Evolutionary conservation across 2,888 invertebrate species (phyloP).

Genomic region (Adelphocoris suturalis): DNA sequence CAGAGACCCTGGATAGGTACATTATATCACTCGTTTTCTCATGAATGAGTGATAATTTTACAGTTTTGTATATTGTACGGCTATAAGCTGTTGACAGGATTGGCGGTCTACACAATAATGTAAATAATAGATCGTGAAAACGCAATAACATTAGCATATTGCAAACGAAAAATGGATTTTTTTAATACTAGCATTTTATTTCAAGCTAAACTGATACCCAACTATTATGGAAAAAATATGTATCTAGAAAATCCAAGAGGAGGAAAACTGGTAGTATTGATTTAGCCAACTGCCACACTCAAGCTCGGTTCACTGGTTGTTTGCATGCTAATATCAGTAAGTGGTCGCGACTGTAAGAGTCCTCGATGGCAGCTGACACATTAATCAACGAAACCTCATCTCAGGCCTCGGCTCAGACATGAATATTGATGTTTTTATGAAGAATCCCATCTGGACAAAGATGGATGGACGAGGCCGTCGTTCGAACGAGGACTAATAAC

Average conservation of each 20-base stretch:
- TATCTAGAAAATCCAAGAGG: background rate
- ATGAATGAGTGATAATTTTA: too few species aligned
- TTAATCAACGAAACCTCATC: constrained; percentile 48
- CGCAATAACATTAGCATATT: too few species aligned
- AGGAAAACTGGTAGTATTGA: constrained; percentile 1
- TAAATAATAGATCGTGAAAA: too few species aligned
- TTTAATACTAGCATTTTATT: too few species aligned
- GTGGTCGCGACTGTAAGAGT: constrained; percentile 18
- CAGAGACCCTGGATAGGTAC: too few species aligned
- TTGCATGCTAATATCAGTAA: constrained; percentile 29
- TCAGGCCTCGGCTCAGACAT: constrained; percentile 2
- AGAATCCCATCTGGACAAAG: constrained; percentile 44
- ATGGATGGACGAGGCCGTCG: constrained; percentile 21
- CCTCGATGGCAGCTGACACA: constrained; percentile 9
- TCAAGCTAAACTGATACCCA: too few species aligned
- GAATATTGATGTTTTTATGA: constrained; percentile 60
- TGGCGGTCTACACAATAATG: too few species aligned
- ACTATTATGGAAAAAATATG: too few species aligned
- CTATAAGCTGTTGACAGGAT: too few species aligned
- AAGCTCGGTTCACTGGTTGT: background rate
- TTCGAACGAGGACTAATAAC: constrained; percentile 31
- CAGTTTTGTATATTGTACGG: too few species aligned
- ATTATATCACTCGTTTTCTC: too few species aligned
- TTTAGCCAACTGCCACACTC: background rate
- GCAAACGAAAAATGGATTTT: too few species aligned